A percentile compares a stretch with the other conserved stretches of the same genome.
Conservation (phyloP, 2,888 invertebrate species). For the Microplitis manilae region DNA sequence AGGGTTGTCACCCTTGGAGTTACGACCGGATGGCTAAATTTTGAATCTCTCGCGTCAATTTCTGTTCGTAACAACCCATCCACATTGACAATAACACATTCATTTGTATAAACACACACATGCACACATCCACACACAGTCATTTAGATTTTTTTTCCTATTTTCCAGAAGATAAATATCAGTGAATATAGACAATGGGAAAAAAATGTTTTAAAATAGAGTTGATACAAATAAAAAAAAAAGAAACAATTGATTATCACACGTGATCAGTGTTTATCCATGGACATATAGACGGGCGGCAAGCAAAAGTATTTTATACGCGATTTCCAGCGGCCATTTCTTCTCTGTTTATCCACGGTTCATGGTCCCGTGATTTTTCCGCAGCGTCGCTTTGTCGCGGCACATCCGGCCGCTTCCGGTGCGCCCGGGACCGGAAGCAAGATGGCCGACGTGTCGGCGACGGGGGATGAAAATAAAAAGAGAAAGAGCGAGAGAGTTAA, state of each 20-base stretch:
- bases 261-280: slow-evolving; percentile 28
- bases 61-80: background rate
- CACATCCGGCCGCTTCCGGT: slow-evolving; percentile 67
- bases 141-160: slow-evolving; percentile 13
- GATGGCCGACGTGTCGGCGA: slow-evolving; percentile 60
- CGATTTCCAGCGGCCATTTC: slow-evolving; percentile 40
- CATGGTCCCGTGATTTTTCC: slow-evolving; percentile 68
- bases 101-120: too few species aligned
- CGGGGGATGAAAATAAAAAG: slow-evolving; percentile 33
- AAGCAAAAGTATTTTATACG: slow-evolving; percentile 28
- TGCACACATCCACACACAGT: background rate
- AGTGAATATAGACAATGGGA: background rate
- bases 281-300: slow-evolving; percentile 11
- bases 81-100: too few species aligned
- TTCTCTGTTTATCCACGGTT: slow-evolving; percentile 63
- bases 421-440: slow-evolving; percentile 66
- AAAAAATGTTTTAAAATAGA: background rate
- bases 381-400: slow-evolving; percentile 67
- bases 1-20: slow-evolving; percentile 54
- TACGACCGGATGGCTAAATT: slow-evolving; percentile 64
- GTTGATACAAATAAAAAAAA: slow-evolving; percentile 26
- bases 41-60: slow-evolving; percentile 58
- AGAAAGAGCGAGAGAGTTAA: background rate
- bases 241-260: slow-evolving; percentile 23
- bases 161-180: slow-evolving; percentile 20